Conservation (phyloP, 1,140 invertebrate genomes). For the Bombus turneri region DNA sequence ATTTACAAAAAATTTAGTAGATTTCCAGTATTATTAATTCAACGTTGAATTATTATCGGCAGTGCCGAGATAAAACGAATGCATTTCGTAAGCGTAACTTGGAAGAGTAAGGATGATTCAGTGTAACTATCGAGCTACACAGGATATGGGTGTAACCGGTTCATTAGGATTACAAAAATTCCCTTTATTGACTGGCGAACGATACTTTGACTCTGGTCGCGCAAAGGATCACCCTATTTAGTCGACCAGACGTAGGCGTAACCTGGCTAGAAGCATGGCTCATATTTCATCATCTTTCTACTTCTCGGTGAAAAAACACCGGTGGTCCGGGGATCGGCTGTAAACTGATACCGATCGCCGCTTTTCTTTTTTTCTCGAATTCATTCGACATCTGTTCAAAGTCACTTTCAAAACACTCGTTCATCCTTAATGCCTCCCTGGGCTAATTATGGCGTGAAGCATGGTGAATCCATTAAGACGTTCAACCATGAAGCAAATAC, state of each 20-base stretch:
- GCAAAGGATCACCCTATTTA: constrained; percentile 33
- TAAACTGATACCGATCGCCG: constrained; percentile 26
- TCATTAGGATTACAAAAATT: background rate
- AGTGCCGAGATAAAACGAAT: background rate
- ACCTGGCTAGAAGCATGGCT: constrained; percentile 14
- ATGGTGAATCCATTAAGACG: constrained; percentile 27
- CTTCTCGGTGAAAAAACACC: background rate
- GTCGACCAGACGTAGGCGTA: constrained; percentile 28
- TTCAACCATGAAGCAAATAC: constrained; percentile 3
- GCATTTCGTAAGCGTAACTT: background rate
- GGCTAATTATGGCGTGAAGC: constrained; percentile 30
- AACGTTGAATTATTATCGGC: too few relatives aligned
- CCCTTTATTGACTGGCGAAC: background rate
- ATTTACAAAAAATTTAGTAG: too few relatives aligned
- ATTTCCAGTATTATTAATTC: too few relatives aligned
- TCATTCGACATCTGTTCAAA: constrained; percentile 46
- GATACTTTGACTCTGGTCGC: background rate
- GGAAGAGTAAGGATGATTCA: background rate
- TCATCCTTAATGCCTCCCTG: background rate
- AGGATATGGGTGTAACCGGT: background rate
- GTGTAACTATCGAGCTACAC: background rate
- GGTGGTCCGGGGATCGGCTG: background rate
- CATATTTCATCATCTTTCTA: constrained; percentile 50
- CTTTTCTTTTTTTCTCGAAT: constrained; percentile 18
- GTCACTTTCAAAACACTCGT: constrained; percentile 16